Evolutionary conservation across 2,888 invertebrate genomes (phyloP).

Genomic region (Ceriagrion tenellum): DNA sequence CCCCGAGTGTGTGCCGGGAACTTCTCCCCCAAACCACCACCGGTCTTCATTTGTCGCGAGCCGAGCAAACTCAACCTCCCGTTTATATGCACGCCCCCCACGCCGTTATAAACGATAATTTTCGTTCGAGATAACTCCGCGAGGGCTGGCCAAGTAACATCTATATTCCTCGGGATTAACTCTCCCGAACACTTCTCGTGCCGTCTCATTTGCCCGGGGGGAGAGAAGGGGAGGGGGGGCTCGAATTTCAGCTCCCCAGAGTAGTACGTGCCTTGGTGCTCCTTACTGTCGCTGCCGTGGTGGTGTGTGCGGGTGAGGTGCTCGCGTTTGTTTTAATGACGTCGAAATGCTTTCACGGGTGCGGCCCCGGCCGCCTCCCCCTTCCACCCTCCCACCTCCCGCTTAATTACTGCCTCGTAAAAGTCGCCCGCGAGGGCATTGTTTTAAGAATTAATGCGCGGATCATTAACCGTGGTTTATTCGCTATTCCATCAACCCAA

Average conservation of each 20-base stretch:
- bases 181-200: not conserved
- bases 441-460: not conserved
- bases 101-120: slow-evolving; percentile 11
- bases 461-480: not conserved
- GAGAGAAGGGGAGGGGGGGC: too few species aligned
- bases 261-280: not conserved
- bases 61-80: not conserved
- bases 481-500: not conserved
- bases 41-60: slow-evolving; percentile 13
- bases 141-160: not conserved
- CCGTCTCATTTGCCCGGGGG: not conserved
- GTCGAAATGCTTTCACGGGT: not conserved
- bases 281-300: not conserved
- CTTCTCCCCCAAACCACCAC: not conserved
- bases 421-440: not conserved
- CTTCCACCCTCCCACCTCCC: too few species aligned
- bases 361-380: not conserved
- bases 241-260: not conserved
- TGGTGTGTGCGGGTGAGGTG: not conserved
- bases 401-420: not conserved
- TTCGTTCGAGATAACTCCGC: slow-evolving; percentile 16
- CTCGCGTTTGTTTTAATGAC: slow-evolving; percentile 2
- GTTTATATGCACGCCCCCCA: not conserved
- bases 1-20: not conserved
- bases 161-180: slow-evolving; percentile 21